Percentiles rank a stretch among this genome's conserved stretches.
phyloP scores from a whole-genome alignment of 2,113 vertebrate species.

The Athene noctua region DNA sequence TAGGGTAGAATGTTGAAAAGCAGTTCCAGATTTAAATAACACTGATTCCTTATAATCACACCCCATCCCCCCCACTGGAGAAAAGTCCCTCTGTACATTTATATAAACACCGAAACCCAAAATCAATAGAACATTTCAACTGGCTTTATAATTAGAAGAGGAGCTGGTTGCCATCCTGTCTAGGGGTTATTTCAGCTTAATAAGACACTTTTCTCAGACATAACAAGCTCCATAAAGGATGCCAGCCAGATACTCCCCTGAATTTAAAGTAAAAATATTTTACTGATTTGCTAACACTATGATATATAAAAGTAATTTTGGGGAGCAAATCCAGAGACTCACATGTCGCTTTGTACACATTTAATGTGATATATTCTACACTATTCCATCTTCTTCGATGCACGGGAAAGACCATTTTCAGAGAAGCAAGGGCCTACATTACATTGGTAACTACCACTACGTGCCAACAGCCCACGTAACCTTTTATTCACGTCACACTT shows the following conservation, averaged over 20 bases:
- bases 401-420: not conserved
- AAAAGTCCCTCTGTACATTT: not conserved
- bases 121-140: not conserved
- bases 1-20: not conserved
- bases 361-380: not conserved
- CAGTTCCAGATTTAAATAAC: not conserved
- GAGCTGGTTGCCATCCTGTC: not conserved
- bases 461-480: not conserved
- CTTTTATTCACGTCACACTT: not conserved
- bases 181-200: not conserved
- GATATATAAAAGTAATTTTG: not conserved
- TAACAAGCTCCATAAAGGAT: not conserved
- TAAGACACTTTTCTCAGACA: not conserved
- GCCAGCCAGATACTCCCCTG: not conserved
- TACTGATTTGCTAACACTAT: not conserved
- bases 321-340: not conserved
- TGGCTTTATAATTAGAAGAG: not conserved
- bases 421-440: not conserved
- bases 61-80: fast-evolving
- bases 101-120: not conserved
- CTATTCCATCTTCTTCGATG: not conserved
- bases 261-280: not conserved
- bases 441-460: not conserved
- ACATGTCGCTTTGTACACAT: fast-evolving
- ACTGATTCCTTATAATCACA: not conserved